phyloP scores from a whole-genome alignment of 2,113 vertebrate species.

The Daphoenositta chrysoptera region DNA sequence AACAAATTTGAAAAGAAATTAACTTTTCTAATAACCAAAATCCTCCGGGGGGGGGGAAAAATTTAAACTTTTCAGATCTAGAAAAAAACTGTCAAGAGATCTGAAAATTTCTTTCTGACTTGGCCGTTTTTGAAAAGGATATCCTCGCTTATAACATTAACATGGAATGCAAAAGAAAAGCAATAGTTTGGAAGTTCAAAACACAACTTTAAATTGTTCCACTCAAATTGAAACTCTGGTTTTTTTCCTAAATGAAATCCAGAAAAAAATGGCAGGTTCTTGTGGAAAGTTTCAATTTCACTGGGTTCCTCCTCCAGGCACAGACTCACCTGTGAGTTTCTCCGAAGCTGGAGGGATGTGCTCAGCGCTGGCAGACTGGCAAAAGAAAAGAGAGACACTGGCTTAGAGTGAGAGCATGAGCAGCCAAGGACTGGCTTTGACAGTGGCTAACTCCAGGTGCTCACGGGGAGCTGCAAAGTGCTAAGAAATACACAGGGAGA shows the following conservation, averaged over 20 bases:
- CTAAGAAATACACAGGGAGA: neutral
- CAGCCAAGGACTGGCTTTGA: too few relatives aligned
- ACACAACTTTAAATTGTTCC: neutral
- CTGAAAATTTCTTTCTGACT: neutral
- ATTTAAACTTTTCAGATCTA: neutral
- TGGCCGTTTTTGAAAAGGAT: neutral
- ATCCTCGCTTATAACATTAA: neutral
- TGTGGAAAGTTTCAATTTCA: neutral
- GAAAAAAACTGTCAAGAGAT: neutral
- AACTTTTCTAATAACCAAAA: neutral
- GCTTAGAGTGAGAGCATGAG: neutral
- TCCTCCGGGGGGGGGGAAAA: rapidly evolving
- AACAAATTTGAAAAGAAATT: neutral
- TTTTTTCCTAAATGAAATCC: neutral
- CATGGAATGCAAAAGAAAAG: neutral
- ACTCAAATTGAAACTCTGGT: neutral
- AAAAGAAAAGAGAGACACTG: conserved; percentile 11
- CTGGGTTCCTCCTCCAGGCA: neutral
- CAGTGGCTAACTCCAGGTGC: neutral
- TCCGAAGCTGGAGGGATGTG: conserved; percentile 27
- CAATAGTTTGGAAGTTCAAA: neutral
- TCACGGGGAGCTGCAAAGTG: neutral
- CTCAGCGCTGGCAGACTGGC: conserved; percentile 43
- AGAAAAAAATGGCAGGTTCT: neutral
- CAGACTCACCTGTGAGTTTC: conserved; percentile 72